Conservation (phyloP, 2,888 invertebrate species). For the Amblyteles armatorius region DNA sequence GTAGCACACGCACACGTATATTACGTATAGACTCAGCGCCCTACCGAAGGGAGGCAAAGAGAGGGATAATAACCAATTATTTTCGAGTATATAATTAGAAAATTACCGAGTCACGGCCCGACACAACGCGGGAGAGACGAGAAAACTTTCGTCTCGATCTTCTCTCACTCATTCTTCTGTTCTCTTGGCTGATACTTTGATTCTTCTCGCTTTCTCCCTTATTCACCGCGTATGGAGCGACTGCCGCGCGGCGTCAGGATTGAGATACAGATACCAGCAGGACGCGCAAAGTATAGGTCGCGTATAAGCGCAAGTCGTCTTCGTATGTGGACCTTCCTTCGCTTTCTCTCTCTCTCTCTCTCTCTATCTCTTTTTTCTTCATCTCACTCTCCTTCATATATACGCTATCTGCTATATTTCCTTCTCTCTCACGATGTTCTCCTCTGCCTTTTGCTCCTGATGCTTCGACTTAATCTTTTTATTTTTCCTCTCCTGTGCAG, state of each 20-base stretch:
- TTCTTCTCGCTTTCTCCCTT: slow-evolving; percentile 52
- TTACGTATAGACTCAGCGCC: slow-evolving; percentile 68
- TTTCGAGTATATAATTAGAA: slow-evolving; percentile 84
- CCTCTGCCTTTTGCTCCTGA: slow-evolving; percentile 60
- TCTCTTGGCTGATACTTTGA: slow-evolving; percentile 59
- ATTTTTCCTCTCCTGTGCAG: slow-evolving; percentile 56
- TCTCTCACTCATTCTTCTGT: slow-evolving; percentile 60
- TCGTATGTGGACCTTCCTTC: slow-evolving; percentile 72
- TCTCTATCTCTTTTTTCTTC: slow-evolving; percentile 36
- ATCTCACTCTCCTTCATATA: not conserved
- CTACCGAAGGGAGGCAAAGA: slow-evolving; percentile 62
- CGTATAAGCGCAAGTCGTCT: slow-evolving; percentile 74
- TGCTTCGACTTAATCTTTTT: slow-evolving; percentile 60
- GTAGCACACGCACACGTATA: slow-evolving; percentile 47
- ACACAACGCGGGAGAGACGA: slow-evolving; percentile 74
- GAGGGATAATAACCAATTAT: slow-evolving; percentile 83
- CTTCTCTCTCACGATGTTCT: slow-evolving; percentile 30
- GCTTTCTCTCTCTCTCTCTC: slow-evolving; percentile 53
- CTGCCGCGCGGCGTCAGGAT: slow-evolving; percentile 76
- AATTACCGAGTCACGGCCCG: slow-evolving; percentile 82
- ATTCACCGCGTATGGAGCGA: slow-evolving; percentile 42
- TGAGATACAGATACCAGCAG: slow-evolving; percentile 81
- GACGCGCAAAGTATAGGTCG: slow-evolving; percentile 78
- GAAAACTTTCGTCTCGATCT: slow-evolving; percentile 71
- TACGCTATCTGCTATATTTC: not conserved